Evolutionary conservation across 2,888 invertebrate species (phyloP).

Genomic region (Chrysolina americana): DNA sequence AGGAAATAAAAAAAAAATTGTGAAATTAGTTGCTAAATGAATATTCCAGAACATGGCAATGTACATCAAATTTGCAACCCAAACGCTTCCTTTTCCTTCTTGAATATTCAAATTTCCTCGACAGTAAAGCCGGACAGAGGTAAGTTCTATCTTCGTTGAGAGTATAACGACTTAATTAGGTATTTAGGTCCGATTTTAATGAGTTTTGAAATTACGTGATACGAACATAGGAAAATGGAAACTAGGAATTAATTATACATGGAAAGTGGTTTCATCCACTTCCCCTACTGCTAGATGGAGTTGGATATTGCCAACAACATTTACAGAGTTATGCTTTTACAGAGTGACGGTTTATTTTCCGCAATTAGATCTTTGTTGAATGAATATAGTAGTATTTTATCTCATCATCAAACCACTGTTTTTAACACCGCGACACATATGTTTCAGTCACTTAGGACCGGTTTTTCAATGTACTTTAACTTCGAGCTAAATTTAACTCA

Average conservation of each 20-base stretch:
- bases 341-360: not conserved
- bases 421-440: too few relatives aligned
- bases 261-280: constrained; percentile 9
- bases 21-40: too few relatives aligned
- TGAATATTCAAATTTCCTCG: not conserved
- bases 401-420: too few relatives aligned
- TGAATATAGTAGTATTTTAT: too few relatives aligned
- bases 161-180: constrained; percentile 4
- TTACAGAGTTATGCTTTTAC: not conserved
- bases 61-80: too few relatives aligned
- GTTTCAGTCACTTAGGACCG: too few relatives aligned
- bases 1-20: too few relatives aligned
- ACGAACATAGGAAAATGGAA: not conserved
- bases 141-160: not conserved
- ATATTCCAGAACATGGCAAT: too few relatives aligned
- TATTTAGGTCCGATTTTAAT: constrained; percentile 12
- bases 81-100: not conserved
- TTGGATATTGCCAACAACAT: not conserved
- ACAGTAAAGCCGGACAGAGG: not conserved
- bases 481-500: too few relatives aligned
- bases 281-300: not conserved
- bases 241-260: not conserved
- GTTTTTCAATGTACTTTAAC: too few relatives aligned
- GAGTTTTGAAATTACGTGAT: not conserved
- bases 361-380: too few relatives aligned